Evolutionary conservation across 2,797 vertebrate species (phyloP).

Genomic region (Eleutherodactylus coqui): DNA sequence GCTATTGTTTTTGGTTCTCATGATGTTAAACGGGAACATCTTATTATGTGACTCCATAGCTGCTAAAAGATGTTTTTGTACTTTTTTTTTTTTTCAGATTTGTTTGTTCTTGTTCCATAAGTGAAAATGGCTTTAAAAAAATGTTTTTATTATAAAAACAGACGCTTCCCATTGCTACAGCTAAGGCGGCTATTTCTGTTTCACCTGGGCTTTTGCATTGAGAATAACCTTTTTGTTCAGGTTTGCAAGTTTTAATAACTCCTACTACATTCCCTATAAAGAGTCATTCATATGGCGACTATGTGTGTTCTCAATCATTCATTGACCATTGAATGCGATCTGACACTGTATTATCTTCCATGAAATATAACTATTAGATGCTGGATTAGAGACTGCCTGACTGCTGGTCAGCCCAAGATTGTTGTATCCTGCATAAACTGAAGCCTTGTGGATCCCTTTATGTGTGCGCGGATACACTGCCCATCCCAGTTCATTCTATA

Average conservation of each 20-base stretch:
- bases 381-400: background rate
- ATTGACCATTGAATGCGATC: conserved; percentile 17
- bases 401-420: background rate
- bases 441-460: background rate
- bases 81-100: background rate
- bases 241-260: conserved; percentile 5
- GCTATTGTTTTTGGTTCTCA: background rate
- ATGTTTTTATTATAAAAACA: background rate
- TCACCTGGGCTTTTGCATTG: background rate
- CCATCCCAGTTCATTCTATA: background rate
- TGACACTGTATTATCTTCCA: conserved; percentile 18
- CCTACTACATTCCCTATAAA: conserved; percentile 19
- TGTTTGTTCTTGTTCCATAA: conserved; percentile 4
- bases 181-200: background rate
- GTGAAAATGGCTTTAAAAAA: conserved; percentile 29
- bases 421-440: conserved; percentile 4
- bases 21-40: background rate
- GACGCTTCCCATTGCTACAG: background rate
- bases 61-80: background rate
- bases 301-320: background rate
- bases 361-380: conserved; percentile 4
- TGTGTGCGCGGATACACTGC: background rate
- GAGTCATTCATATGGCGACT: background rate
- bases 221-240: background rate
- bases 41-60: background rate